Evolutionary conservation across 2,113 vertebrate genomes (phyloP).

Genomic region (Cyprinodon tularosa): DNA sequence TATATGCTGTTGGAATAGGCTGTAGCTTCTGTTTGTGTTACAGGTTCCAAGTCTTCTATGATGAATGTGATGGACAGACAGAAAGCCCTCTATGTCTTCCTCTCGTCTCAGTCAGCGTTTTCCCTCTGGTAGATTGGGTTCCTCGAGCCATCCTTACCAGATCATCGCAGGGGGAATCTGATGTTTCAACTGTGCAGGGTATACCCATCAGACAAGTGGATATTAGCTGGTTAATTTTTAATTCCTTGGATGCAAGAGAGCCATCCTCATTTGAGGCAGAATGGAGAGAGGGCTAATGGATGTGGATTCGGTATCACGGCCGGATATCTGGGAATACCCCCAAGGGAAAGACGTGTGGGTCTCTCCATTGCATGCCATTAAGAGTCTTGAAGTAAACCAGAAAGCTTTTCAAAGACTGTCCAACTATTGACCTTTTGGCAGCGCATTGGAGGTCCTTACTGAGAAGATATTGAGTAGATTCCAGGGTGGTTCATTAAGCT

Average conservation of each 20-base stretch:
- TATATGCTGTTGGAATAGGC: conserved; percentile 44
- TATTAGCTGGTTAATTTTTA: conserved; percentile 87
- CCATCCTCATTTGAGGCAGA: conserved; percentile 67
- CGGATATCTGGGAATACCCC: conserved; percentile 77
- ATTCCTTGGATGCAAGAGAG: conserved; percentile 79
- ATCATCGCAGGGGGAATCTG: conserved; percentile 77
- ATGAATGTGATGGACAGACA: conserved; percentile 69
- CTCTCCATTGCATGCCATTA: conserved; percentile 79
- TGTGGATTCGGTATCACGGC: conserved; percentile 80
- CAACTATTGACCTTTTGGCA: conserved; percentile 77
- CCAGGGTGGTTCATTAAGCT: conserved; percentile 72
- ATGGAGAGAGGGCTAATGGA: conserved; percentile 79
- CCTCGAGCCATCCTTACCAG: conserved; percentile 68
- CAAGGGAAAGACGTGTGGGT: conserved; percentile 68
- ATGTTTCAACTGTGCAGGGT: conserved; percentile 73
- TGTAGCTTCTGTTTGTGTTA: conserved; percentile 47
- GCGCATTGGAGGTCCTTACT: conserved; percentile 60
- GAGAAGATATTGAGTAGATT: conserved; percentile 73
- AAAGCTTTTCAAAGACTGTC: conserved; percentile 78
- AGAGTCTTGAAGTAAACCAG: conserved; percentile 68
- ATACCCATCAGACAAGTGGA: conserved; percentile 80
- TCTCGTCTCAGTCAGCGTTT: conserved; percentile 72
- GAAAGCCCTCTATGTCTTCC: conserved; percentile 63
- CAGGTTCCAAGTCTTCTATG: conserved; percentile 38
- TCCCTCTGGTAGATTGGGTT: conserved; percentile 72